These are phyloP conservation scores for Ectemnius continuus DNA, from an alignment of 2,888 invertebrate species.

Conservation along the genomic window DNA sequence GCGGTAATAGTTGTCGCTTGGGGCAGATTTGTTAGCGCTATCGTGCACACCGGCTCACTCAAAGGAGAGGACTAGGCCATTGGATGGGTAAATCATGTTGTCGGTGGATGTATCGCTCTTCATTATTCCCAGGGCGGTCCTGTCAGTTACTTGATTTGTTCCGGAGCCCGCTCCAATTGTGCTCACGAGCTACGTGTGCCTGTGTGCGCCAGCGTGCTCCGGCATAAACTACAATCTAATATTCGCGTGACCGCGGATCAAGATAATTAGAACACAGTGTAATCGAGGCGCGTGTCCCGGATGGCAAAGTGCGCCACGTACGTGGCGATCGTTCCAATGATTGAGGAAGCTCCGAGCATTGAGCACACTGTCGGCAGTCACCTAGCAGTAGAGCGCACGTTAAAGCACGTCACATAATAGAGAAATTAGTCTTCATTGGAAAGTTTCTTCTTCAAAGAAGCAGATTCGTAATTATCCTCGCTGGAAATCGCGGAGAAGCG, in stretches of 20 bases:
- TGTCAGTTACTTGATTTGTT: constrained; percentile 43
- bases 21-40: neutral
- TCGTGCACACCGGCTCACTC: neutral
- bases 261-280: constrained; percentile 66
- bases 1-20: neutral
- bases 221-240: constrained; percentile 60
- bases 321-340: constrained; percentile 67
- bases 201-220: neutral
- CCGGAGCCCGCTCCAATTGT: constrained; percentile 34
- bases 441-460: no score
- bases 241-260: constrained; percentile 61
- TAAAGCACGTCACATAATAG: no score
- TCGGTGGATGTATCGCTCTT: constrained; percentile 15
- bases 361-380: no score
- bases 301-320: constrained; percentile 60
- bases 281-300: constrained; percentile 63
- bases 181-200: neutral
- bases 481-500: no score
- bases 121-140: constrained; percentile 29
- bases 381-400: no score
- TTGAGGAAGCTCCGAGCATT: constrained; percentile 41
- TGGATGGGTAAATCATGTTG: neutral
- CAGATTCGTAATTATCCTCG: no score
- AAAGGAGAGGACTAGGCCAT: neutral
- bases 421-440: no score